These are phyloP conservation scores for Platalea minor DNA, from an alignment of 2,797 vertebrate species.

Conservation along the genomic window DNA sequence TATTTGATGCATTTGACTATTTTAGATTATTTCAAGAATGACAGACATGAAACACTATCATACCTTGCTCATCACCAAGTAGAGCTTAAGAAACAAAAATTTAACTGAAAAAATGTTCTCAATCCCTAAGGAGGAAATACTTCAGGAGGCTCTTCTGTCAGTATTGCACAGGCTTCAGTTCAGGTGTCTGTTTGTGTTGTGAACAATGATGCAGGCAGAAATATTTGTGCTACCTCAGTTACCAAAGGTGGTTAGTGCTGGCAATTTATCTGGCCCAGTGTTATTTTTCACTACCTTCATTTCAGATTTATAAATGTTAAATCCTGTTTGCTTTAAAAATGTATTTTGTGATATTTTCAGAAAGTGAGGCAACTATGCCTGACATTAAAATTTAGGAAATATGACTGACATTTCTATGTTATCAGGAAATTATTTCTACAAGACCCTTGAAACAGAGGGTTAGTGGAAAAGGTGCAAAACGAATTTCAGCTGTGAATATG, in stretches of 20 bases:
- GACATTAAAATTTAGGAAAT: slow-evolving; percentile 6
- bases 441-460: not conserved
- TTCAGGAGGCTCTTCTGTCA: not conserved
- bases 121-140: not conserved
- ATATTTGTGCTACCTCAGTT: not conserved
- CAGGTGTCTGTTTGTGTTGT: not conserved
- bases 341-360: not conserved
- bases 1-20: not conserved
- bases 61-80: not conserved
- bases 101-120: not conserved
- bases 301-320: not conserved
- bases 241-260: not conserved
- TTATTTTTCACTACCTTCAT: not conserved
- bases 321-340: not conserved
- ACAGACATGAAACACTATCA: not conserved
- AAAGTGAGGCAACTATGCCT: not conserved
- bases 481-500: slow-evolving; percentile 26
- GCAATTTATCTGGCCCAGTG: not conserved
- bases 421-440: slow-evolving; percentile 43
- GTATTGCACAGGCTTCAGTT: not conserved
- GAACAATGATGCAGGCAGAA: not conserved
- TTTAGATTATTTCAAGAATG: not conserved
- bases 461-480: slow-evolving; percentile 36
- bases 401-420: not conserved
- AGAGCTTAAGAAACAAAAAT: not conserved